Base-by-base conservation (phyloP, 2,113 vertebrate genomes). In the Calonectris borealis region DNA sequence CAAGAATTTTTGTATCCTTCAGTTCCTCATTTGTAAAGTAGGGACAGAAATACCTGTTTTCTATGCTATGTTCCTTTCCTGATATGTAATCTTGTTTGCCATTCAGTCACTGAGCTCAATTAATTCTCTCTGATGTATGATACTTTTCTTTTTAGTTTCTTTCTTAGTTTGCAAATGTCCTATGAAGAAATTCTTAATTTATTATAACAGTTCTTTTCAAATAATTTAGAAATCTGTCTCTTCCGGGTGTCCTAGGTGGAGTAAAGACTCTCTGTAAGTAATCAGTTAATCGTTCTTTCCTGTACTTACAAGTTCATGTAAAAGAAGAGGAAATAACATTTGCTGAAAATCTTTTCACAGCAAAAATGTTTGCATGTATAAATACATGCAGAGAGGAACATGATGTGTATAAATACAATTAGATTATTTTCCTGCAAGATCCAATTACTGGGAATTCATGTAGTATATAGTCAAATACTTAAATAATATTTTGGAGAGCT, bases 51-150 rank as follows among this genome's bases (percentile, higher is more conserved):
- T 52, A 29, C 22, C 65, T 83, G 21, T 52, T 94, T 73, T 73
- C 40, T 70, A 0, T 34, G 36, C 61, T 48, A 0, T 36, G 16
- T 86, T 80, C 44, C 27, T 81, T 65, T 86, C 44, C 72, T 57
- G 18, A 8, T 44, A 19, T 0, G 0, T 52, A 25, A 46, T 78
- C 42, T 66, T 0, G 0, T 60, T 65, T 84, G 20, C 55, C 10
- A 5, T 66, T 81, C 25, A 51, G 24, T 66, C 72, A 66, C 38
- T 61, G 17, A 83, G 20, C 44, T 80, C 17, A 38, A 1, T 65
- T 34, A 83, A 10, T 82, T 78, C 32, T 84, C 73, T 69, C 44
- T 83, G 31, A 79, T 70, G 44, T 72, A 71, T 2, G 1, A 34
- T 60, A 54, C 11, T 26, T 31, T 77, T 54, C 24, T 44, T 68